Conservation (phyloP, 2,888 invertebrate genomes). For the Rhamnusium bicolor region DNA sequence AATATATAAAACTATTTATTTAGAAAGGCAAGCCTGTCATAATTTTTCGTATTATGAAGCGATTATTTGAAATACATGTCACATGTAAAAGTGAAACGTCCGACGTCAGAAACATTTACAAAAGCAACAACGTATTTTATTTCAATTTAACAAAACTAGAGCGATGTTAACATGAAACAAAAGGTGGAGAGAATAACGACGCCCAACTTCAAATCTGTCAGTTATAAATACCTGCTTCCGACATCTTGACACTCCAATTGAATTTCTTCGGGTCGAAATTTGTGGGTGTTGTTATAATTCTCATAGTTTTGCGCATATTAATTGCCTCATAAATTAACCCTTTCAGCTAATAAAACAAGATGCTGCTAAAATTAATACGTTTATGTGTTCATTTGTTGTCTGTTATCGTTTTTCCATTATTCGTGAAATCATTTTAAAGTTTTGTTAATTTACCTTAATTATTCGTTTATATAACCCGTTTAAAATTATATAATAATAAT, state of each 20-base stretch:
- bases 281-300: constrained; percentile 9
- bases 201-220: constrained; percentile 2
- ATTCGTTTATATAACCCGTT: background rate
- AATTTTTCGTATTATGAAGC: background rate
- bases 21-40: background rate
- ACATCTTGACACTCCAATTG: constrained; percentile 10
- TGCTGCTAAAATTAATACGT: constrained; percentile 14
- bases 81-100: background rate
- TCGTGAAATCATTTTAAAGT: background rate
- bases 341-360: constrained; percentile 22
- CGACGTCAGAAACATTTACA: constrained; percentile 6
- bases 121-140: background rate
- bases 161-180: background rate
- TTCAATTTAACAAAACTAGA: background rate
- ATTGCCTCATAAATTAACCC: constrained; percentile 10
- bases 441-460: background rate
- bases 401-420: background rate
- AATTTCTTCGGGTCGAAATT: constrained; percentile 16
- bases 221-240: constrained; percentile 13
- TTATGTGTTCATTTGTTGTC: background rate
- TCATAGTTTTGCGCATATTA: constrained; percentile 12
- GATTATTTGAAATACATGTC: constrained; percentile 2
- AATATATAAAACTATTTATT: too few species aligned
- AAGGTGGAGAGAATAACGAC: background rate
- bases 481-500: background rate